Evolutionary conservation across 92 coral and sea anemone genomes (phyloP), one percentile per base, ranked within the genome.

Genomic region (Zoanthus sansibaricus): DNA sequence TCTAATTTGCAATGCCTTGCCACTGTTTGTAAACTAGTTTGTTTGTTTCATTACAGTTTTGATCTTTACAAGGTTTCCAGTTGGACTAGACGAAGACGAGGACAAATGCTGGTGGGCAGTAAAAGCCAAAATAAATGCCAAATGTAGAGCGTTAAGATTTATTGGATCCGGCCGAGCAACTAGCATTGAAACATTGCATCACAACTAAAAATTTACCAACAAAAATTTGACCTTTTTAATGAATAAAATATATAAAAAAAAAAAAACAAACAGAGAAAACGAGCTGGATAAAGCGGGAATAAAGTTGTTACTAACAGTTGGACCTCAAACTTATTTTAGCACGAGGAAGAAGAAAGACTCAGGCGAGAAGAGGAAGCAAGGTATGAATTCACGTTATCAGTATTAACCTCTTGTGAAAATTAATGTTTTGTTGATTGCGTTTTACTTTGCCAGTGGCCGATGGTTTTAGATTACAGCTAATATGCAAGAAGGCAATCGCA

Each of bases 321-420:
- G 31, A 66, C 46, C 45, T 0, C 42, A 8, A 20, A 31, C 83
- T 87, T 71, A 59, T 86, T 83, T 8, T 58, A 82, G 88, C 66
- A 82, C 91, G 98, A 95, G 75, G 98, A 95, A 78, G 95, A 93
- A 80, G 96, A 92, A 70, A 90, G 94, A 16, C 91, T 72, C 17
- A 87, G 94, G 72, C 86, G 79, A 13, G 98, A 95, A 78, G 98
- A 96, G 56, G 99, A 96, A 87, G 98, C 94, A 10, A 95, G 98
- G 99, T 96, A 86, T 47, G 89, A 15, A 12, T 47, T 17, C 15
- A 48, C 51, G 31, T 10, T 76, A 46, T 31, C 2, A 66, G 56
- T 42, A 14, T 42, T 72, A 46, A 20, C 4, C 59, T 46, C 0
- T 18, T 18, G 54, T 9, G 54, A 49, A 49, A 49, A 49, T 11